phyloP scores from a whole-genome alignment of 2,113 vertebrate species.

The Oryctolagus cuniculus region mOryCun1.1 NC_091438.1:77095501-77096000 shows the following conservation, averaged over 20 bases:
- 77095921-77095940: constrained; percentile 33
- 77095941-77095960: too few relatives aligned
- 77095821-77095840: constrained; percentile 89
- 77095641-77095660: constrained; percentile 51
- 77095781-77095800: constrained; percentile 97
- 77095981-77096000: too few relatives aligned
- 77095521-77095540: not conserved
- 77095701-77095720: constrained; percentile 31
- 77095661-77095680: constrained; percentile 39
- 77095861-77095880: constrained; percentile 97
- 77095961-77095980: too few relatives aligned
- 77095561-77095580: not conserved
- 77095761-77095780: constrained; percentile 98
- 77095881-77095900: constrained; percentile 95
- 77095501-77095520: constrained; percentile 29
- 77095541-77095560: constrained; percentile 39
- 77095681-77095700: not conserved
- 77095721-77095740: constrained; percentile 54
- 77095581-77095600: not conserved
- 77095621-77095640: constrained; percentile 42
- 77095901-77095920: constrained; percentile 67
- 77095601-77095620: constrained; percentile 50
- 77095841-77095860: constrained; percentile 93
- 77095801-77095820: constrained; percentile 99
- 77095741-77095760: constrained; percentile 98